Conservation (phyloP, 2,888 invertebrate species). For the Drosophila helvetica region DNA sequence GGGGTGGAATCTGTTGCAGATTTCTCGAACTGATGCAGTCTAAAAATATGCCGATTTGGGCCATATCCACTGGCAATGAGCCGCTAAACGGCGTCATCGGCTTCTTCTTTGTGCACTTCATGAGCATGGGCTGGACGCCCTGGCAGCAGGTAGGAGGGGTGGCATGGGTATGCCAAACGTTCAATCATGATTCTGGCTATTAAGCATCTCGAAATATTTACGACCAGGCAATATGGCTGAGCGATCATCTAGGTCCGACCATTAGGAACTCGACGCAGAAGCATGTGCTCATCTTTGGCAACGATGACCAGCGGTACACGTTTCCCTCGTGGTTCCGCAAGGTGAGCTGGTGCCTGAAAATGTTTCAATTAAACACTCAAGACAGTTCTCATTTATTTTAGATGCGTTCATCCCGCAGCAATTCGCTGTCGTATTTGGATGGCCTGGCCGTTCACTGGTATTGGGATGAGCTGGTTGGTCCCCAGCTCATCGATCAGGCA, state of each 20-base stretch:
- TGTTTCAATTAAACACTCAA: background rate
- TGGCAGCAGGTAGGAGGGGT: constrained; percentile 84
- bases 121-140: constrained; percentile 92
- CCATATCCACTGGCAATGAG: constrained; percentile 94
- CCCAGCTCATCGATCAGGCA: constrained; percentile 86
- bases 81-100: constrained; percentile 89
- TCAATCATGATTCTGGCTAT: constrained; percentile 33
- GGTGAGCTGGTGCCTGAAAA: constrained; percentile 83
- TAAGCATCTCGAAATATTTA: constrained; percentile 32
- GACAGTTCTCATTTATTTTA: constrained; percentile 55
- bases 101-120: constrained; percentile 86
- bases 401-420: constrained; percentile 85
- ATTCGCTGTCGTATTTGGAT: constrained; percentile 87
- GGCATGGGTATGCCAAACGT: constrained; percentile 5
- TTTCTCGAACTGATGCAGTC: constrained; percentile 89
- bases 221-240: constrained; percentile 88
- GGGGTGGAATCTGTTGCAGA: constrained; percentile 52
- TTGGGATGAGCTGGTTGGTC: constrained; percentile 86
- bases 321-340: constrained; percentile 88
- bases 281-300: constrained; percentile 88
- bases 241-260: constrained; percentile 90
- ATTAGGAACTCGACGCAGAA: constrained; percentile 86
- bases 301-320: constrained; percentile 90
- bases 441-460: constrained; percentile 96
- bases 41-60: constrained; percentile 90